phyloP scores from a whole-genome alignment of 1,140 invertebrate species.

The Sesamia nonagrioides region DNA sequence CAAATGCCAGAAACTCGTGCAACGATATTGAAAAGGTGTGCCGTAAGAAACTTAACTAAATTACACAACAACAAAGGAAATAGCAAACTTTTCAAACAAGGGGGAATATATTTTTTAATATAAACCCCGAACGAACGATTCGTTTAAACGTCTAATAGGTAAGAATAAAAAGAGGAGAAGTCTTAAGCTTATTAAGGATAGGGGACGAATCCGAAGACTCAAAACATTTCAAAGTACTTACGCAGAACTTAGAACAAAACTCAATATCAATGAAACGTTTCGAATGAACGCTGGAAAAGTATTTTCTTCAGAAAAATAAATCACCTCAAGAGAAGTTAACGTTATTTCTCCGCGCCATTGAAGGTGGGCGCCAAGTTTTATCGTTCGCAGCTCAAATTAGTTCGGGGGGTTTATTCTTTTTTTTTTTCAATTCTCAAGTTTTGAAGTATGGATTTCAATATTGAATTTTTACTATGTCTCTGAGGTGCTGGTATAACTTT shows the following conservation, averaged over 20 bases:
- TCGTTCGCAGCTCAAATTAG: slow-evolving; percentile 77
- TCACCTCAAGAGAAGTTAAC: slow-evolving; percentile 76
- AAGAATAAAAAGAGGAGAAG: slow-evolving; percentile 62
- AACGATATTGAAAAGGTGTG: slow-evolving; percentile 58
- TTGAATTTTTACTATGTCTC: slow-evolving; percentile 79
- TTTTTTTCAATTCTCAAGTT: slow-evolving; percentile 73
- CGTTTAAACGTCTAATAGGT: slow-evolving; percentile 66
- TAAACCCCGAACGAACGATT: slow-evolving; percentile 61
- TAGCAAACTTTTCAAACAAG: slow-evolving; percentile 61
- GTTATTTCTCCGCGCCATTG: slow-evolving; percentile 73
- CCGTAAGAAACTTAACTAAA: slow-evolving; percentile 66
- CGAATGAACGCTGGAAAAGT: slow-evolving; percentile 71
- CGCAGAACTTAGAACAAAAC: slow-evolving; percentile 74
- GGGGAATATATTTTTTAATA: slow-evolving; percentile 61
- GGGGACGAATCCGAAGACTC: slow-evolving; percentile 59
- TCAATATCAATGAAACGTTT: slow-evolving; percentile 81
- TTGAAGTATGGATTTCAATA: slow-evolving; percentile 83
- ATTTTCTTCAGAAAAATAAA: slow-evolving; percentile 82
- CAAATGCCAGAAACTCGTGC: slow-evolving; percentile 38
- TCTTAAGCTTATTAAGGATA: slow-evolving; percentile 74
- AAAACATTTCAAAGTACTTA: slow-evolving; percentile 75
- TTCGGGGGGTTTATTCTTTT: slow-evolving; percentile 62
- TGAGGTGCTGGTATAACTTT: slow-evolving; percentile 49
- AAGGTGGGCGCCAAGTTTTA: slow-evolving; percentile 74
- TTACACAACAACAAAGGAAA: slow-evolving; percentile 66